Conservation (phyloP, 2,888 invertebrate genomes). For the Smittia aterrima region DNA sequence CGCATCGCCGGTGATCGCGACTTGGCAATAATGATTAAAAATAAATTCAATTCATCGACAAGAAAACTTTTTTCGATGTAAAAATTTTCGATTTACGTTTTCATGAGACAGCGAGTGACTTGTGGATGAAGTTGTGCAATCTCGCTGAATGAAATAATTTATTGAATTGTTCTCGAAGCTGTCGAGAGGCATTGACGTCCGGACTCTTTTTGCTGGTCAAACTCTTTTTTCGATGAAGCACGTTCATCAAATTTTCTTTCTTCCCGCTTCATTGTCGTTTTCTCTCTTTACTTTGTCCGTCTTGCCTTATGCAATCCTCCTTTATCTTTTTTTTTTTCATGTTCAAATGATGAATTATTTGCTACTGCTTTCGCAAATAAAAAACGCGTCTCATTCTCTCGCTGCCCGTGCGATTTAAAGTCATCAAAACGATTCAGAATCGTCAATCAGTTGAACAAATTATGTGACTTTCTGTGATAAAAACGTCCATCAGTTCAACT, state of each 20-base stretch:
- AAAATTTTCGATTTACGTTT: neutral
- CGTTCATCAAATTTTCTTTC: too few relatives aligned
- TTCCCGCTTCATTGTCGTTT: too few relatives aligned
- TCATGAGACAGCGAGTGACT: too few relatives aligned
- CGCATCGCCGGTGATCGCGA: neutral
- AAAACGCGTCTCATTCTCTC: neutral
- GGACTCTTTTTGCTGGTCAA: too few relatives aligned
- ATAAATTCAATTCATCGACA: neutral
- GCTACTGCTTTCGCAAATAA: neutral
- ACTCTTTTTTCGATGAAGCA: too few relatives aligned
- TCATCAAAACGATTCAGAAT: neutral
- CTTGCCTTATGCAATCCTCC: neutral
- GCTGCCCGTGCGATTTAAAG: neutral
- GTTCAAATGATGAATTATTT: neutral
- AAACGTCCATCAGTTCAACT: conserved; percentile 25
- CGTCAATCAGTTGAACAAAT: conserved; percentile 7
- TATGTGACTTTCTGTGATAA: conserved; percentile 22
- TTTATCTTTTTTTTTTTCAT: neutral
- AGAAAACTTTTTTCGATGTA: neutral
- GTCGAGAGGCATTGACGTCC: too few relatives aligned
- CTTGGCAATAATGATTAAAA: conserved; percentile 6
- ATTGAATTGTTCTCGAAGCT: too few relatives aligned
- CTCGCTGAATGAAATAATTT: neutral
- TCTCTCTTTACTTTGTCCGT: neutral
- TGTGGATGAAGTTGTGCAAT: neutral